Evolutionary conservation across 2,113 vertebrate species (phyloP).

Genomic region (Sylvia atricapilla): DNA sequence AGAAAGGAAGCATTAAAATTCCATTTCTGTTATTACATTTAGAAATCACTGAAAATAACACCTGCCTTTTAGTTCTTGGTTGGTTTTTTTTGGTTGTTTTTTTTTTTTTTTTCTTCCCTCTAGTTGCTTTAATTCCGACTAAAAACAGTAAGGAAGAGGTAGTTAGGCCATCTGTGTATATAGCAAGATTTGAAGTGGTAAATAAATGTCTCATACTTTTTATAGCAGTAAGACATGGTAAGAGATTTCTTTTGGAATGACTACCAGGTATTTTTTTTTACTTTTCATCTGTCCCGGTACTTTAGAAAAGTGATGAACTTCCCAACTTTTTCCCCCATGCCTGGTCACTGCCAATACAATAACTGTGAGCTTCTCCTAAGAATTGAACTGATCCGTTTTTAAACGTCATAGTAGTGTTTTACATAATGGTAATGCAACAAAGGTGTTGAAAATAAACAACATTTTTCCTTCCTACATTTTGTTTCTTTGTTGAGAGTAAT

Average conservation of each 20-base stretch:
- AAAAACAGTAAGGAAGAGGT: not conserved
- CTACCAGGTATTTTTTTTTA: not conserved
- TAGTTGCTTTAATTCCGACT: not conserved
- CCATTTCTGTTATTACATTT: not conserved
- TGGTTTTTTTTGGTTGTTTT: not conserved
- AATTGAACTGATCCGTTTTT: not conserved
- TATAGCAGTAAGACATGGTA: not conserved
- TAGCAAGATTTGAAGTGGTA: not conserved
- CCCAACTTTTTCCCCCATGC: not conserved
- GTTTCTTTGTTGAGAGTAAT: not conserved
- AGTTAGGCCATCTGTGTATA: not conserved
- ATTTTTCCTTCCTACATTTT: not conserved
- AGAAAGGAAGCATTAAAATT: slow-evolving; percentile 10
- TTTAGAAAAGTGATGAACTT: not conserved
- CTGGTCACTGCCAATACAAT: not conserved
- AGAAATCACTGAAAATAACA: not conserved
- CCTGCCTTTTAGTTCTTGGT: not conserved
- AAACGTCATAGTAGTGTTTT: not conserved
- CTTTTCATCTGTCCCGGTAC: not conserved
- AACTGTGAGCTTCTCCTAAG: not conserved
- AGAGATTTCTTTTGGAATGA: not conserved
- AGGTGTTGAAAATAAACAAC: not conserved
- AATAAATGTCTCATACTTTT: not conserved
- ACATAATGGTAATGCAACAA: not conserved
- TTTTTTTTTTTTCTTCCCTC: not conserved